Evolutionary conservation across 2,797 vertebrate genomes (phyloP).

Genomic region (Aquila chrysaetos): DNA sequence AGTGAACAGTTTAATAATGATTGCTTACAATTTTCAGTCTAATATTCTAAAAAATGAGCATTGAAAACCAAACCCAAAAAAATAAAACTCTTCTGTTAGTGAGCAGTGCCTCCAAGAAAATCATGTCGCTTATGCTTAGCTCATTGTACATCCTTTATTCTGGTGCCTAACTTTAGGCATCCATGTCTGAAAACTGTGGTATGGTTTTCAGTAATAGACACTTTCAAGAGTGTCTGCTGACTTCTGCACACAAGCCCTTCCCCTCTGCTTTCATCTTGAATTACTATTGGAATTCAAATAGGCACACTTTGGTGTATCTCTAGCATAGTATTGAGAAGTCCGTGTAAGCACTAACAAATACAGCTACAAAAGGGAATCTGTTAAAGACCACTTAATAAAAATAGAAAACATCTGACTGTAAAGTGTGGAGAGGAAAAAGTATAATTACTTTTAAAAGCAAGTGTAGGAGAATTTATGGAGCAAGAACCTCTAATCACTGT

Average conservation of each 20-base stretch:
- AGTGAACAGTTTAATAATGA: not conserved
- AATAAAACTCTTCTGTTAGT: not conserved
- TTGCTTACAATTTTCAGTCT: not conserved
- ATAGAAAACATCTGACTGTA: not conserved
- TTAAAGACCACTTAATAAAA: not conserved
- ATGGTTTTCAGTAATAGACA: not conserved
- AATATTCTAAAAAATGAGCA: not conserved
- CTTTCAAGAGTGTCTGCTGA: not conserved
- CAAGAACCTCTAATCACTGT: not conserved
- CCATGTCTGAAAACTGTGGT: not conserved
- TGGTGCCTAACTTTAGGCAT: not conserved
- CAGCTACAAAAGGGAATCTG: not conserved
- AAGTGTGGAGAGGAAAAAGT: not conserved
- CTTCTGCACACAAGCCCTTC: not conserved
- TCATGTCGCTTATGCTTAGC: rapidly evolving
- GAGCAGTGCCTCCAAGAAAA: not conserved
- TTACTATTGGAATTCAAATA: not conserved
- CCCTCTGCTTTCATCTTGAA: not conserved
- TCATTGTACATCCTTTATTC: not conserved
- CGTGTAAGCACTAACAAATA: not conserved
- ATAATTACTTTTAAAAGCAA: not conserved
- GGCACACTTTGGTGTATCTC: not conserved
- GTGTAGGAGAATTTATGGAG: not conserved
- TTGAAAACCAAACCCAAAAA: not conserved
- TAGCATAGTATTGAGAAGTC: not conserved